phyloP scores from a whole-genome alignment of 2,888 invertebrate species.

The Heterodera filipjevi region DNA sequence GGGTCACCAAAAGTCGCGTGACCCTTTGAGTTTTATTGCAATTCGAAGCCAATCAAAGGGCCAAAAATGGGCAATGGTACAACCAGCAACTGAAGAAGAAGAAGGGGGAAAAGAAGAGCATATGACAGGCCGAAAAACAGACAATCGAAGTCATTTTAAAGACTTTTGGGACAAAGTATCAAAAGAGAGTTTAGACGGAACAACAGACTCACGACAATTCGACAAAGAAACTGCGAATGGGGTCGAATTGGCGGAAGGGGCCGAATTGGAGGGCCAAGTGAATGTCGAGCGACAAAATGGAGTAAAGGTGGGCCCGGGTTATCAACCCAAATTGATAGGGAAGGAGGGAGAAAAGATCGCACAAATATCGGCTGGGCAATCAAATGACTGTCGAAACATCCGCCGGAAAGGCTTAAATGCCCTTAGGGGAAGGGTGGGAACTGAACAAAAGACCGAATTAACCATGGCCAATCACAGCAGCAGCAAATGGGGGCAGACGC shows the following conservation, averaged over 20 bases:
- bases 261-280: conserved; percentile 7
- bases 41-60: conserved; percentile 6
- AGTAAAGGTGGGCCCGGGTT: too few species aligned
- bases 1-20: neutral
- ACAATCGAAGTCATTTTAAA: neutral
- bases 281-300: neutral
- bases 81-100: too few species aligned
- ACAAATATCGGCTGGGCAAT: too few species aligned
- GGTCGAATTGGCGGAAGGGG: neutral
- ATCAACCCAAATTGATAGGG: too few species aligned
- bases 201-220: too few species aligned
- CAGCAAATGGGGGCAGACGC: conserved; percentile 12
- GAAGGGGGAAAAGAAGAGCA: neutral
- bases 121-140: neutral
- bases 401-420: too few species aligned
- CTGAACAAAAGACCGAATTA: too few species aligned
- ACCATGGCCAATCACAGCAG: neutral
- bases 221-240: neutral
- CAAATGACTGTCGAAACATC: too few species aligned
- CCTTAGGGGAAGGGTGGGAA: too few species aligned
- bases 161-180: too few species aligned
- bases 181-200: too few species aligned
- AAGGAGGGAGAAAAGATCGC: too few species aligned
- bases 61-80: conserved; percentile 15
- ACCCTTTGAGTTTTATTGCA: neutral